These are phyloP conservation scores for Deilephila porcellus DNA, from an alignment of 2,888 invertebrate species.

Conservation along the genomic window DNA sequence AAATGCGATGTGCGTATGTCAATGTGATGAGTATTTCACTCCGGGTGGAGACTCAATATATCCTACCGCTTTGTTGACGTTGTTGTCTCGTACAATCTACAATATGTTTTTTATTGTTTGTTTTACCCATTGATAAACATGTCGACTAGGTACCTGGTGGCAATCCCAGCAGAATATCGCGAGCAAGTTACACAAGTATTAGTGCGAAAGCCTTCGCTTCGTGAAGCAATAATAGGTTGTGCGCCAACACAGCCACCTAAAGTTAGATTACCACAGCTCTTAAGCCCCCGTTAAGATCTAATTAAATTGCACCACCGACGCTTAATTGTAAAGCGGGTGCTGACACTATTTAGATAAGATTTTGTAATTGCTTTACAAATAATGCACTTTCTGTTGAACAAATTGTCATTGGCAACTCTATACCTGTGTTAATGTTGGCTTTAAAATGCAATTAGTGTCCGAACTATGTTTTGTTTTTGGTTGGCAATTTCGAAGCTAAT, in stretches of 20 bases:
- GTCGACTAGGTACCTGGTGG: neutral
- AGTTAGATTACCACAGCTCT: slow-evolving; percentile 22
- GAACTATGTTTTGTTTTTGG: too few species aligned
- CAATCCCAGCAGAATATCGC: neutral
- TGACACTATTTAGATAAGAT: slow-evolving; percentile 41
- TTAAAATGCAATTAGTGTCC: too few species aligned
- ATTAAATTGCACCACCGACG: slow-evolving; percentile 24
- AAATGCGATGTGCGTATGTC: too few species aligned
- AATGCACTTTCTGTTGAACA: neutral
- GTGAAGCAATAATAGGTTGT: slow-evolving; percentile 16
- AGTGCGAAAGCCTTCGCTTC: neutral
- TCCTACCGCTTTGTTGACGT: too few species aligned
- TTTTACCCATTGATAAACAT: neutral
- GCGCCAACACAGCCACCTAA: slow-evolving; percentile 15
- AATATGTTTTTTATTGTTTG: neutral
- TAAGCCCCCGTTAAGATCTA: slow-evolving; percentile 25
- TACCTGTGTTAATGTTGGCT: too few species aligned
- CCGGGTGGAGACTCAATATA: too few species aligned
- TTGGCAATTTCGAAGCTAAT: too few species aligned
- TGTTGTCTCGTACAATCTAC: neutral
- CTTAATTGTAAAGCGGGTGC: slow-evolving; percentile 19
- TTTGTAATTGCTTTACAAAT: slow-evolving; percentile 35
- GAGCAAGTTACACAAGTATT: slow-evolving; percentile 1
- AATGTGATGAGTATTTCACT: too few species aligned
- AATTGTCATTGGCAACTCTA: too few species aligned